A percentile compares a stretch with the other conserved stretches of the same genome.
These are phyloP conservation scores for Mamestra configurata DNA, from an alignment of 1,140 invertebrate species.

Conservation along the genomic window DNA sequence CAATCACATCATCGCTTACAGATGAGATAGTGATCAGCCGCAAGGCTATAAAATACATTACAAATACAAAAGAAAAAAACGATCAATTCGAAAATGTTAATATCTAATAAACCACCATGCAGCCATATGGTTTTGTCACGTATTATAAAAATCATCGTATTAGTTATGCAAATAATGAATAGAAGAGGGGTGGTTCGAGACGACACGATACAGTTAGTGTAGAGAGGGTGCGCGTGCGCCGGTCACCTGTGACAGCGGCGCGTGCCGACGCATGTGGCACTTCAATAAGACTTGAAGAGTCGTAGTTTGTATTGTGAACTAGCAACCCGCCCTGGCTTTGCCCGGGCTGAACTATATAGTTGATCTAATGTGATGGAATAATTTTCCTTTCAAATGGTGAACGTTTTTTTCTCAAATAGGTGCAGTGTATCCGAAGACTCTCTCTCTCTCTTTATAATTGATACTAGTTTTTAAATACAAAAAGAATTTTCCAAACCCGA, in stretches of 20 bases:
- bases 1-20: too few relatives aligned
- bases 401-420: too few relatives aligned
- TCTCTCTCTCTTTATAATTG: too few relatives aligned
- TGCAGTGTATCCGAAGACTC: too few relatives aligned
- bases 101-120: slow-evolving; percentile 30
- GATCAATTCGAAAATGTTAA: neutral
- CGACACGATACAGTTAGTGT: slow-evolving; percentile 43
- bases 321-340: too few relatives aligned
- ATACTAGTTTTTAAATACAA: too few relatives aligned
- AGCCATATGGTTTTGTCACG: slow-evolving; percentile 49
- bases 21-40: too few relatives aligned
- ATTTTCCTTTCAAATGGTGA: too few relatives aligned
- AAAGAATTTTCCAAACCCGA: too few relatives aligned
- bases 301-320: too few relatives aligned
- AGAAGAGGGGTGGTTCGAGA: slow-evolving; percentile 57
- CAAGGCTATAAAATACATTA: neutral
- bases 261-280: slow-evolving; percentile 45
- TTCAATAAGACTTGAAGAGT: neutral
- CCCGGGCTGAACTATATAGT: too few relatives aligned
- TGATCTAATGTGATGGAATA: too few relatives aligned
- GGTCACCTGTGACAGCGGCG: slow-evolving; percentile 55
- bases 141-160: slow-evolving; percentile 79
- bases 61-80: neutral
- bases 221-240: slow-evolving; percentile 48
- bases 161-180: slow-evolving; percentile 79